Evolutionary conservation across 1,140 invertebrate species (phyloP).

Genomic region (Colletes gigas): DNA sequence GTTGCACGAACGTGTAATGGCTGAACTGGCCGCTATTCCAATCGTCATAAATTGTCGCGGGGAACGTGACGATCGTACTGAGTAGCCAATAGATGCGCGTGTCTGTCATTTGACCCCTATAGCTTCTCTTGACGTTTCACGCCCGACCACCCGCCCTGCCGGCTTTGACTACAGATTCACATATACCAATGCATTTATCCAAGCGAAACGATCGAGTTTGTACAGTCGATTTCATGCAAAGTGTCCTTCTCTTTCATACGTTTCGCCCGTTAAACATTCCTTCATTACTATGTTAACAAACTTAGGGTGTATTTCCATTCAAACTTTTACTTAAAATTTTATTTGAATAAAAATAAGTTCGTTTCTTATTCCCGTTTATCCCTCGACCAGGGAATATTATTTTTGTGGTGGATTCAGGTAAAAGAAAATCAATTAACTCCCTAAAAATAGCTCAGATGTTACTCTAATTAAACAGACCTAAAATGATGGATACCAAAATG

Average conservation of each 20-base stretch:
- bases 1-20: slow-evolving; percentile 62
- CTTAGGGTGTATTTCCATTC: no score
- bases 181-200: slow-evolving; percentile 36
- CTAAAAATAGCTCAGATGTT: no score
- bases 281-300: no score
- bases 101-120: slow-evolving; percentile 63
- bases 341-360: no score
- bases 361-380: no score
- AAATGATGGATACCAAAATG: no score
- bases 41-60: slow-evolving; percentile 72
- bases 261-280: no score
- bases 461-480: no score
- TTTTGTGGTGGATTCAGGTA: no score
- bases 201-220: slow-evolving; percentile 10
- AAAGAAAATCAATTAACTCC: no score
- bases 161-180: slow-evolving; percentile 50
- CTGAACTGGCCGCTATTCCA: slow-evolving; percentile 68
- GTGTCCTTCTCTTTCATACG: neutral
- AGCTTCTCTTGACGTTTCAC: slow-evolving; percentile 29
- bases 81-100: slow-evolving; percentile 62
- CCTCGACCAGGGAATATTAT: no score
- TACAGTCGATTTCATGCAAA: slow-evolving; percentile 27
- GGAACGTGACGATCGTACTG: slow-evolving; percentile 68
- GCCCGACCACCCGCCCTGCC: slow-evolving; percentile 14
- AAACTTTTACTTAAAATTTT: no score